These are phyloP conservation scores for Phaenicophaeus curvirostris DNA, from an alignment of 2,797 vertebrate species.

Conservation along the genomic window DNA sequence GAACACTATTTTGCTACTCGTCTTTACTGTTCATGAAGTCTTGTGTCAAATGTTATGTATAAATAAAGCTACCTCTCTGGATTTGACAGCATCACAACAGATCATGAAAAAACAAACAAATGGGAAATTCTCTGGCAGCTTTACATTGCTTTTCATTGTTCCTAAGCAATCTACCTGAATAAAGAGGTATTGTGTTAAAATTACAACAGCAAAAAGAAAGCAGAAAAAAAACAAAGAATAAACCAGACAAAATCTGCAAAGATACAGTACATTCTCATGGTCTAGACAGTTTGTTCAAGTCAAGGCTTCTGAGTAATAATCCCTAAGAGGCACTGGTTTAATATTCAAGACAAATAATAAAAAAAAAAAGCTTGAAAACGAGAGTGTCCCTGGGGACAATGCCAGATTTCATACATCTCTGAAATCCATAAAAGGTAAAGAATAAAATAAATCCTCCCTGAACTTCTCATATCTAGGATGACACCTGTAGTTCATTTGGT, in stretches of 20 bases:
- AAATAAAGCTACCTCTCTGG: not conserved
- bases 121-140: not conserved
- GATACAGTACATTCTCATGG: not conserved
- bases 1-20: not conserved
- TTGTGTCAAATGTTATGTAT: not conserved
- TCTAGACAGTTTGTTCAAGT: constrained; percentile 10
- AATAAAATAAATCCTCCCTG: not conserved
- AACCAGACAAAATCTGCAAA: not conserved
- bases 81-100: not conserved
- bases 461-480: not conserved
- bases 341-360: constrained; percentile 19
- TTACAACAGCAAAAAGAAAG: not conserved
- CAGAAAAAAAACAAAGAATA: not conserved
- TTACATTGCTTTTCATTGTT: not conserved
- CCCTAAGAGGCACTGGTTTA: not conserved
- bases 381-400: not conserved
- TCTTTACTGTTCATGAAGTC: not conserved
- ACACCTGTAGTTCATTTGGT: constrained; percentile 11
- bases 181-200: not conserved
- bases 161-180: not conserved
- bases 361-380: not conserved
- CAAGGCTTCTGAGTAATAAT: constrained; percentile 1
- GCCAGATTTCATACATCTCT: not conserved
- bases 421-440: not conserved
- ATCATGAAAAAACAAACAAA: not conserved